Conservation (phyloP, 2,797 vertebrate species). For the Peromyscus nudipes region DNA sequence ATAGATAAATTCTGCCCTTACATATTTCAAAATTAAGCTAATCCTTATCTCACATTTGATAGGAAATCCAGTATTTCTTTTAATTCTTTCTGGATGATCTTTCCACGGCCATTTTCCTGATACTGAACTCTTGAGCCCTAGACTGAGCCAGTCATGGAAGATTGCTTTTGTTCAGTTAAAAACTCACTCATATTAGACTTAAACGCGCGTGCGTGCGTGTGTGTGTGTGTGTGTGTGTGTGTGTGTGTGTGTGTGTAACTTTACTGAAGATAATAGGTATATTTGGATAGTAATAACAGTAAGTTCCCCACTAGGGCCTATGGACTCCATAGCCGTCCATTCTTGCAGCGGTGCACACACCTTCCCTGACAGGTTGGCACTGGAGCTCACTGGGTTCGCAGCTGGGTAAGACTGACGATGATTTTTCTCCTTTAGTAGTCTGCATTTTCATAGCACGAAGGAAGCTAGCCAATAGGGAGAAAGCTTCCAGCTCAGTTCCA, state of each 20-base stretch:
- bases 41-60: background rate
- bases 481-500: background rate
- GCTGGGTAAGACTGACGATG: background rate
- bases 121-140: background rate
- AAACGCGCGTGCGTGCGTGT: background rate
- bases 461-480: background rate
- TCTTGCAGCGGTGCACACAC: too few species aligned
- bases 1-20: background rate
- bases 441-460: background rate
- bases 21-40: background rate
- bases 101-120: background rate
- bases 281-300: background rate
- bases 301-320: background rate
- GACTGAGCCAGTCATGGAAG: background rate
- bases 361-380: background rate
- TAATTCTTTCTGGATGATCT: background rate
- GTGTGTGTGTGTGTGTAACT: background rate
- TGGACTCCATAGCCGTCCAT: background rate
- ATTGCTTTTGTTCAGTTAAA: background rate
- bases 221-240: background rate
- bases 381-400: background rate
- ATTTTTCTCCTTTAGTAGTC: background rate
- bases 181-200: background rate
- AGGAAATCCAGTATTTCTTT: background rate
- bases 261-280: background rate